Evolutionary conservation across 2,113 vertebrate species (phyloP).

Genomic region (Burhinus oedicnemus): DNA sequence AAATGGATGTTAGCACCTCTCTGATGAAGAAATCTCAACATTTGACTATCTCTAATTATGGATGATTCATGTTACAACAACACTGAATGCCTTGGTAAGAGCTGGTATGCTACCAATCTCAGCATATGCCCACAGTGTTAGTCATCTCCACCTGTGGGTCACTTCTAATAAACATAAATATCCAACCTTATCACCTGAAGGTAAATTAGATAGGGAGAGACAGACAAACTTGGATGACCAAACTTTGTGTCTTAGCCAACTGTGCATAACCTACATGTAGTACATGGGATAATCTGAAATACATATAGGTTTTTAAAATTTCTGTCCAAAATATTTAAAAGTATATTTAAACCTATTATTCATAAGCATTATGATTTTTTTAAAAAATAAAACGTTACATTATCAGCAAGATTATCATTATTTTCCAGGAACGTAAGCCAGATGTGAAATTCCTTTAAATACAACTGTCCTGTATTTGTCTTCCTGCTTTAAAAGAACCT

Average conservation of each 20-base stretch:
- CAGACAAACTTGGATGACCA: background rate
- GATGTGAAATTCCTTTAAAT: background rate
- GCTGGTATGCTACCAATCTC: background rate
- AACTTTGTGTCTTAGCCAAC: background rate
- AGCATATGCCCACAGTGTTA: background rate
- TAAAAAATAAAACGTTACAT: background rate
- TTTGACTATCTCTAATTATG: background rate
- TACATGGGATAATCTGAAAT: background rate
- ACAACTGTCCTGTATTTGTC: background rate
- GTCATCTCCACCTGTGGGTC: background rate
- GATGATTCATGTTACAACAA: background rate
- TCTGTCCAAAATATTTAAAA: background rate
- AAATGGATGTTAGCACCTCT: background rate
- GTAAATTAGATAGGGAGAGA: background rate
- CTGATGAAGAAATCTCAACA: background rate
- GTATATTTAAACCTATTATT: background rate
- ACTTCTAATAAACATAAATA: background rate
- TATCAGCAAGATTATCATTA: background rate
- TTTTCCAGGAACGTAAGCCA: background rate
- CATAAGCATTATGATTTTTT: background rate
- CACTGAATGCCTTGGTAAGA: background rate
- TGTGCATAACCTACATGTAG: background rate
- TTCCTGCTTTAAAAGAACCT: background rate
- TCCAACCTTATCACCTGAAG: background rate
- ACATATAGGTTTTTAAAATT: rapidly evolving